Base-by-base conservation (phyloP, 2,888 invertebrate genomes). In the Epinotia bilunana region DNA sequence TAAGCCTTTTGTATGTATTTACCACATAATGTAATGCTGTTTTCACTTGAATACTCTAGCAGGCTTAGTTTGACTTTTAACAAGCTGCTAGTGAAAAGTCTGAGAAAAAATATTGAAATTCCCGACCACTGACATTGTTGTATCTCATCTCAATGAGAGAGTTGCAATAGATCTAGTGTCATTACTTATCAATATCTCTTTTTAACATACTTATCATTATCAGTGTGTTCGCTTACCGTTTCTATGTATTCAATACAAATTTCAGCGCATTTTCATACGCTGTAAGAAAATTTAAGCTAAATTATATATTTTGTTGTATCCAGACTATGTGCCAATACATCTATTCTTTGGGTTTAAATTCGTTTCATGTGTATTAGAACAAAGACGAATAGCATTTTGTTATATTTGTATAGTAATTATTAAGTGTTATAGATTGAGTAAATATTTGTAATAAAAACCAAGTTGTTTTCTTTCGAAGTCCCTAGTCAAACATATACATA, bases 381-480 rank as follows among this genome's bases (percentile, higher is more conserved):
- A 75, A 75, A 72, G 43, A 57, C 53, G 55, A 62, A 67, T 67
- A 71, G 75, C 75, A 75, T 76, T 76, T 76, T 74, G 61, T 74
- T 78, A 77, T 79, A 80, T 82, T 77, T 81, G 83, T 84, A 84
- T 83, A 83, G 81, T 83, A 81, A 68, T 79, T 79, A 79, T 79
- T 82, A 82, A 82, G 80, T 80, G 79, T 81, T 82, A 79, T 80
- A 70, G 77, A 78, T 77, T 80, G 67, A 79, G 79, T 78, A 84
- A 78, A 76, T 43, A 76, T 78, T 80, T 74, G n/a, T 65, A 65
- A 57, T 72, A 78, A 62, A 43, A 77, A 53, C 13, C 28, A 0
- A 1, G 4, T 61, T 6, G 43, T 75, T 71, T 61, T 61, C 39
- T 61, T 70, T n/a, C 58, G 20, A 13, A 60, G 28, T 28, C 13